Conservation (phyloP, 2,797 vertebrate species). For the Moxostoma hubbsi region DNA sequence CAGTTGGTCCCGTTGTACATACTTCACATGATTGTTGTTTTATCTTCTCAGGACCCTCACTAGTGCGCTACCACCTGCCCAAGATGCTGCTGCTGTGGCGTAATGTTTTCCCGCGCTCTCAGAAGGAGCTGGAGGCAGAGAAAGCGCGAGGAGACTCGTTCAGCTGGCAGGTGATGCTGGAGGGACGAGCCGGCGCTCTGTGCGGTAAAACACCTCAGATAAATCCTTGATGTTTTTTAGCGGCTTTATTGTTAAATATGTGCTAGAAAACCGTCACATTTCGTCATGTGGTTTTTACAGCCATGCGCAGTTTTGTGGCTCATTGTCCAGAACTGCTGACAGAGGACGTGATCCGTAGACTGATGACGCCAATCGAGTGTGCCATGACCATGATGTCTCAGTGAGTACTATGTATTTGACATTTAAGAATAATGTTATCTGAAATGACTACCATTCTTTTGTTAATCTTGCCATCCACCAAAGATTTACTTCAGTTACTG, state of each 20-base stretch:
- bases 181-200: conserved; percentile 94
- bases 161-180: conserved; percentile 98
- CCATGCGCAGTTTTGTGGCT: conserved; percentile 98
- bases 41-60: conserved; percentile 83
- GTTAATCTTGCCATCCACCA: too few relatives aligned
- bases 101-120: conserved; percentile 96
- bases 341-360: conserved; percentile 94
- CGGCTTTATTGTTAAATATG: neutral
- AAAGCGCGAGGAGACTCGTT: conserved; percentile 96
- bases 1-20: too few relatives aligned
- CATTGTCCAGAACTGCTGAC: conserved; percentile 97
- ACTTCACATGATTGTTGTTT: too few relatives aligned
- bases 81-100: conserved; percentile 98
- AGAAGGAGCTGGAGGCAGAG: conserved; percentile 97
- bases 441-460: too few relatives aligned
- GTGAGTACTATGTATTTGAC: conserved; percentile 79
- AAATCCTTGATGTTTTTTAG: neutral
- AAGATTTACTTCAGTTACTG: too few relatives aligned
- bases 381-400: conserved; percentile 99
- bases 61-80: conserved; percentile 96
- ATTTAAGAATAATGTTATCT: neutral
- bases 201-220: conserved; percentile 83
- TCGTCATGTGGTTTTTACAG: conserved; percentile 68
- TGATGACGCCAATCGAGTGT: conserved; percentile 98
- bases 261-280: neutral